Evolutionary conservation across 2,113 vertebrate species (phyloP), one percentile per base, ranked within the genome.

Genomic region (Budorcas taxicolor): DNA sequence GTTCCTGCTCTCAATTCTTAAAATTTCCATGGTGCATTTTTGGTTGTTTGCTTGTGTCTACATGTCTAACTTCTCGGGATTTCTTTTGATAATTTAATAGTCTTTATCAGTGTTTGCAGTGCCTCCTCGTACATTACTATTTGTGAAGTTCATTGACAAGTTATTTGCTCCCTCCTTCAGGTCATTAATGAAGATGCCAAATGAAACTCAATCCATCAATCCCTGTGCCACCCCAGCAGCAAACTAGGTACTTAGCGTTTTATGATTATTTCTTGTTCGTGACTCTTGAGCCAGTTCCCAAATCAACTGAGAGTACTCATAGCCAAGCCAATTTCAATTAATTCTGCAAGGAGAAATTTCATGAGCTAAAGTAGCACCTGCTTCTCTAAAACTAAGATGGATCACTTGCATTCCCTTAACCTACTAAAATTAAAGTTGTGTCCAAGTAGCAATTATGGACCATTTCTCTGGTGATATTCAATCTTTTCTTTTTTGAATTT

Each of bases 251-350:
- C 96, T 97, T 64, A 95, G 95, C 96, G 94, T 91, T 97, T 97
- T 97, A 95, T 97, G 97, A 98, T 98, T 97, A 98, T 97, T 97
- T 84, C 96, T 97, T 96, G 84, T 97, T 97, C 87, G 21, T 98
- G 96, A 97, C 97, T 97, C 96, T 98, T 95, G 96, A 98, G 95
- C 93, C 89, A 94, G 96, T 97, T 98, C 93, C 95, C 97, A 97
- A 97, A 97, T 97, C 98, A 98, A 16, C 97, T 27, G 97, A 97
- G 97, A 95, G 97, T 95, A 87, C 98, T 98, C 90, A 64, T 14
- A 94, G 95, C 96, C 97, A 97, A 98, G 90, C 90, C 97, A 98
- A 97, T 98, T 98, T 97, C 96, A 98, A 96, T 98, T 98, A 98
- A 98, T 98, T 98, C 90, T 97, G 97, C 74, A 93, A 98, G 95